These are phyloP conservation scores for Centruroides vittatus DNA, from an alignment of 1,140 invertebrate species.

Conservation along the genomic window DNA sequence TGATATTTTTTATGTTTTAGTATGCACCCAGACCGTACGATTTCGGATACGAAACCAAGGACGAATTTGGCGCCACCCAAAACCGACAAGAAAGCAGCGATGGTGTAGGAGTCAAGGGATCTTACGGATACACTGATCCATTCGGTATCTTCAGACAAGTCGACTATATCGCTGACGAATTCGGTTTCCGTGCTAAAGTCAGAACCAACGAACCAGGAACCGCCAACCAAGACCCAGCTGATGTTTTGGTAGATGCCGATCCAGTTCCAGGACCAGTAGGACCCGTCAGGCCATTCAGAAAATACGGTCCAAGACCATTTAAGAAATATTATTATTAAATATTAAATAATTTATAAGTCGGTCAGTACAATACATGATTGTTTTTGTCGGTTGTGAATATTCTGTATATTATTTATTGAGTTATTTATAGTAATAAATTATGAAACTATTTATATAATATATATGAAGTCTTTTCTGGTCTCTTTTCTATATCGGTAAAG, in stretches of 20 bases:
- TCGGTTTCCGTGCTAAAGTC: conserved; percentile 19
- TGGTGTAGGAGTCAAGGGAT: conserved; percentile 13
- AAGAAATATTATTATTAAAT: too few species aligned
- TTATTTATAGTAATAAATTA: too few species aligned
- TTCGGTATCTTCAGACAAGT: conserved; percentile 19
- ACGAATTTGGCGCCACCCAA: conserved; percentile 10
- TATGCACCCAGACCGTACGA: conserved; percentile 8
- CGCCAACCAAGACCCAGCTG: conserved; percentile 1
- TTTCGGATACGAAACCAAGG: conserved; percentile 15
- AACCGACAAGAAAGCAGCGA: conserved; percentile 7
- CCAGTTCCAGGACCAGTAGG: too few species aligned
- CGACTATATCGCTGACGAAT: conserved; percentile 23
- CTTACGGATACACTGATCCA: conserved; percentile 19
- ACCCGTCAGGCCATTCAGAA: too few species aligned
- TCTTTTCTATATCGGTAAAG: too few species aligned
- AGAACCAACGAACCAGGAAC: conserved; percentile 9
- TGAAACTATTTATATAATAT: too few species aligned
- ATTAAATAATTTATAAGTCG: too few species aligned
- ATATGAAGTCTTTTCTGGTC: too few species aligned
- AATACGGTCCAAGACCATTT: too few species aligned
- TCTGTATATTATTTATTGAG: too few species aligned
- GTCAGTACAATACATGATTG: too few species aligned
- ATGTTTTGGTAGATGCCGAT: background rate
- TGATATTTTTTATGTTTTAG: background rate
- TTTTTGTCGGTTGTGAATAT: too few species aligned